Base-by-base conservation (phyloP, 2,888 invertebrate genomes). In the Andricus quercusramuli region DNA sequence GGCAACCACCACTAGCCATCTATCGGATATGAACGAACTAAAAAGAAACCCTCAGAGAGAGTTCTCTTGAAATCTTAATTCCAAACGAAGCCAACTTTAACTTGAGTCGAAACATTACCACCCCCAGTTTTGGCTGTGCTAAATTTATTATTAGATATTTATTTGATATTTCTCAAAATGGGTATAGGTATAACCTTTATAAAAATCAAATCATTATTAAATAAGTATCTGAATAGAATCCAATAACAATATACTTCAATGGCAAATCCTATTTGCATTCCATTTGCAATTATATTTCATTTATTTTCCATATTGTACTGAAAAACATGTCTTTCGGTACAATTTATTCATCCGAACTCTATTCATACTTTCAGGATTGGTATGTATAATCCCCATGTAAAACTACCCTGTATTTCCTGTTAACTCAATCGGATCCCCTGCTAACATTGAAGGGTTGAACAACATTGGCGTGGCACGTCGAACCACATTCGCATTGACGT, bases 341-440 rank as follows among this genome's bases (percentile, higher is more conserved):
- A 56, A n/a, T 56, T 56, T 56, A 56, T 56, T 56, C 56, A 56
- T 56, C 11, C 56, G 11, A 8, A n/a, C 56, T 62, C 62, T 29
- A 62, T 29, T 62, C 25, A 62, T 62, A 62, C 62, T 32, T 66
- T 37, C 15, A 41, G 37, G 32, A 67, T 37, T n/a, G 67, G 20
- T 62, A 67, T 67, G 4, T 67, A 41, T 41, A 37, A 37, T 32
- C 32, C 67, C 32, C 13, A 41, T 37, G n/a, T n/a, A 67, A 67
- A 67, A 67, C 67, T n/a, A 37, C n/a, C 22, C n/a, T 22, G 37
- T n/a, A n/a, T 37, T 67, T 67, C 41, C 67, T 67, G 67, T 67
- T 67, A 37, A 67, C 67, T 37, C 20, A 67, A 67, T 67, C 67
- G 67, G 41, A 67, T 67, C 37, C 37, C 67, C 13, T 37, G 41